Evolutionary conservation across 2,888 invertebrate species (phyloP).

Genomic region (Lasioglossum oenotherae): DNA sequence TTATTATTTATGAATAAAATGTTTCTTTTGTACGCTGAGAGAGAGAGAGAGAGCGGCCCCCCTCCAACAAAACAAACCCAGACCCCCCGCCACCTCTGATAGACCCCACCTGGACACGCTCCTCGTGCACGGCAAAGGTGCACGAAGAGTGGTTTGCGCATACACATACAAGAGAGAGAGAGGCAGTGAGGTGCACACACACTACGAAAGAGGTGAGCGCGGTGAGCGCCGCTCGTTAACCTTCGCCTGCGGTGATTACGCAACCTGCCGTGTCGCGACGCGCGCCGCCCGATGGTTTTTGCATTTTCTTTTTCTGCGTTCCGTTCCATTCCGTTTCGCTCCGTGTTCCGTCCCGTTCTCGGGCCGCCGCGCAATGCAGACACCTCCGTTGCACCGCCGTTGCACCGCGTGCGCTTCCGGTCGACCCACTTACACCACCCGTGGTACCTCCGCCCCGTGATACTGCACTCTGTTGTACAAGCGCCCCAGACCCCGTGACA

Average conservation of each 20-base stretch:
- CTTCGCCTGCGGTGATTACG: constrained; percentile 60
- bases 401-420: constrained; percentile 62
- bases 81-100: neutral
- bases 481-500: constrained; percentile 50
- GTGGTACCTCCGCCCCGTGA: constrained; percentile 30
- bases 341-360: constrained; percentile 33
- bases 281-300: constrained; percentile 42
- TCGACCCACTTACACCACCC: constrained; percentile 63
- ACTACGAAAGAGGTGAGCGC: constrained; percentile 52
- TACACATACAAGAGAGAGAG: neutral
- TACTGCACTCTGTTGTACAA: constrained; percentile 21
- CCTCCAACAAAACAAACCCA: constrained; percentile 10
- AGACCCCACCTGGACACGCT: neutral
- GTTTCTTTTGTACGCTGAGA: constrained; percentile 70
- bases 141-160: neutral
- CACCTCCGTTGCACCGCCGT: constrained; percentile 57
- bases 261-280: constrained; percentile 42
- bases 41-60: constrained; percentile 66
- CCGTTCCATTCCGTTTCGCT: constrained; percentile 31
- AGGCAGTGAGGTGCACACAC: neutral
- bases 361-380: constrained; percentile 47
- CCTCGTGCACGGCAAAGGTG: constrained; percentile 58
- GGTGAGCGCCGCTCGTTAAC: constrained; percentile 67
- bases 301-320: constrained; percentile 54
- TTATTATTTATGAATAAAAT: constrained; percentile 63